Evolutionary conservation across 2,797 vertebrate genomes (phyloP), one percentile per base, ranked within the genome.

Genomic region (Ammospiza maritima): DNA sequence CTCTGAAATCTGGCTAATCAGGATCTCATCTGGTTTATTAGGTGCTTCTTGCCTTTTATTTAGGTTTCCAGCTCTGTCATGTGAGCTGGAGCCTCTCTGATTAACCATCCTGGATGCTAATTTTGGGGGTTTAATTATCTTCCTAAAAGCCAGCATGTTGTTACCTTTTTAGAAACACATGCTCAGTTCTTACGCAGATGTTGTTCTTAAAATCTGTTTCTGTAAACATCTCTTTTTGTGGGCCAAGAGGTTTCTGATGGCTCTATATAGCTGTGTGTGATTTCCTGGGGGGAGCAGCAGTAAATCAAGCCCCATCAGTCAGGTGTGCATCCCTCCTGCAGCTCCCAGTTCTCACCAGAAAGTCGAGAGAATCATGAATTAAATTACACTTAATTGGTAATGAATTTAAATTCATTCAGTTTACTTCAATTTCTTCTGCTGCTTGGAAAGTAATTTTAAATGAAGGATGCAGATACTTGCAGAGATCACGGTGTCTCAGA

Each of bases 351-450:
- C 91, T 94, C 94, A 69, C 5, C 58, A 95, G 96, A 91, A 94
- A 91, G 85, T 61, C 53, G 80, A 79, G 91, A 92, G 91, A 91
- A 88, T 76, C 42, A 38, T 91, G 89, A 94, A 95, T 94, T 93
- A 93, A 95, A 95, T 96, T 86, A 71, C 38, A 71, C 53, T 85
- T 95, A 95, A 95, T 96, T 94, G 90, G 77, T 94, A 91, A 96
- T 94, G 83, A 93, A 95, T 94, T 96, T 86, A 93, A 96, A 96
- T 94, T 94, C 92, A 94, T 95, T 96, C 93, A 79, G 45, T 93
- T 93, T 81, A 57, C 67, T 93, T 88, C 76, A 26, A 1, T 93
- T 90, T 88, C 76, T 95, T 73, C 56, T 88, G 50, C 80, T 74
- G n/a, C 77, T 85, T 83, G 79, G 45, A 64, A 96, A 30, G 60